These are phyloP conservation scores for Plagiodera versicolora DNA, from an alignment of 2,888 invertebrate species.

Conservation along the genomic window DNA sequence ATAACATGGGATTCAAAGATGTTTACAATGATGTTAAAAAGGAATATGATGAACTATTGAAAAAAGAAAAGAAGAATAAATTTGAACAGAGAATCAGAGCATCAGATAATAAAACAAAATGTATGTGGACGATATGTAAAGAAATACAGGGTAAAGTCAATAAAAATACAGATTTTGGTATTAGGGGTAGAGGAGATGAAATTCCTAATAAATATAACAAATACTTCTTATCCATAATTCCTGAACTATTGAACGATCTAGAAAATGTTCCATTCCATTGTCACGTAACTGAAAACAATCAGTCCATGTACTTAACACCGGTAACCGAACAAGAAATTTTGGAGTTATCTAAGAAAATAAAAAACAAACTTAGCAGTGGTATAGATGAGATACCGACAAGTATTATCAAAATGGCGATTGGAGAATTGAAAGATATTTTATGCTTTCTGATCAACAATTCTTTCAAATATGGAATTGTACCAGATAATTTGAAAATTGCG, in stretches of 20 bases:
- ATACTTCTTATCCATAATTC: not conserved
- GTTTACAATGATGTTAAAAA: not conserved
- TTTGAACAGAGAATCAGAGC: not conserved
- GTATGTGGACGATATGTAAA: conserved; percentile 1
- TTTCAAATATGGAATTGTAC: not conserved
- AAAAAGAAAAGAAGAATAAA: no score
- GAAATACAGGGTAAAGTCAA: not conserved
- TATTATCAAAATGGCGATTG: no score
- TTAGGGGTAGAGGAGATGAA: not conserved
- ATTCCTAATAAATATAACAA: not conserved
- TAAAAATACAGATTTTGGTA: not conserved
- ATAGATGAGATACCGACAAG: no score
- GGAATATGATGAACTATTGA: not conserved
- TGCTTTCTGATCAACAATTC: not conserved
- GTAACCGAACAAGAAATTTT: no score
- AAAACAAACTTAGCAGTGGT: no score
- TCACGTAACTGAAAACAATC: not conserved
- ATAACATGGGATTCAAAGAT: no score
- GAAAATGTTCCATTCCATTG: not conserved
- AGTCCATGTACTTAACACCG: no score
- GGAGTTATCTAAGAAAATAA: no score
- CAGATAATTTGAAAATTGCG: not conserved
- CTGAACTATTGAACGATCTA: not conserved
- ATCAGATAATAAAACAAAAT: not conserved
- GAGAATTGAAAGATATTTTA: no score